Conservation (phyloP, 2,797 vertebrate genomes). For the Microhierax caerulescens region DNA sequence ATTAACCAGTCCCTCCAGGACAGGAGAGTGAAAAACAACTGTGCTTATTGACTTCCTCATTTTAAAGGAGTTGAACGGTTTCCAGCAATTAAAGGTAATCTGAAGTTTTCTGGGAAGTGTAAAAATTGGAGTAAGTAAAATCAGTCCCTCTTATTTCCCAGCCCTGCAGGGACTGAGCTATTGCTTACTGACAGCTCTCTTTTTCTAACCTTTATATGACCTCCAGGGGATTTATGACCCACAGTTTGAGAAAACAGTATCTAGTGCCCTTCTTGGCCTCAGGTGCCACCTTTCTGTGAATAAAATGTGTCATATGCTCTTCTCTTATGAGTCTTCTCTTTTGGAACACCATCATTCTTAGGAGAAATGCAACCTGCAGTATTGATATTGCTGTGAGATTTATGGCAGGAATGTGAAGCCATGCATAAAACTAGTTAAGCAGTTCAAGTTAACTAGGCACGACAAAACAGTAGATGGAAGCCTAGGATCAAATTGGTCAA, state of each 20-base stretch:
- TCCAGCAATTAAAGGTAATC: constrained; percentile 24
- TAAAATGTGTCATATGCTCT: background rate
- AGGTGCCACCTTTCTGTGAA: background rate
- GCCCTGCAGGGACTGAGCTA: background rate
- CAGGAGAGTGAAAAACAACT: background rate
- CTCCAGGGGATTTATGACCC: background rate
- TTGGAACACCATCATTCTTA: background rate
- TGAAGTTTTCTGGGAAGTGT: constrained; percentile 20
- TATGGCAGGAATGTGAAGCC: background rate
- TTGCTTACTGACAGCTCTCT: background rate
- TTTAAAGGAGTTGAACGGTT: constrained; percentile 8
- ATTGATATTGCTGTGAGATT: background rate
- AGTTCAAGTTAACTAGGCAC: background rate
- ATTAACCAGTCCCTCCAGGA: background rate
- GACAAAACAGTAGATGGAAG: background rate
- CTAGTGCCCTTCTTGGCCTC: background rate
- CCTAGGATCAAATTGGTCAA: accelerated
- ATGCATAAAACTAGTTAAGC: background rate
- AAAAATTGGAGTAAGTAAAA: constrained; percentile 10
- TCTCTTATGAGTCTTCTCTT: background rate
- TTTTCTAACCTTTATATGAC: background rate
- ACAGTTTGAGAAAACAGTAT: background rate
- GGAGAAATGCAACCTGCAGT: background rate
- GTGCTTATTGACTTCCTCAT: constrained; percentile 13
- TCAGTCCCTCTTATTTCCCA: background rate